Evolutionary conservation across 2,888 invertebrate genomes (phyloP), one percentile per base, ranked within the genome.

Genomic region (Chesias legatella): DNA sequence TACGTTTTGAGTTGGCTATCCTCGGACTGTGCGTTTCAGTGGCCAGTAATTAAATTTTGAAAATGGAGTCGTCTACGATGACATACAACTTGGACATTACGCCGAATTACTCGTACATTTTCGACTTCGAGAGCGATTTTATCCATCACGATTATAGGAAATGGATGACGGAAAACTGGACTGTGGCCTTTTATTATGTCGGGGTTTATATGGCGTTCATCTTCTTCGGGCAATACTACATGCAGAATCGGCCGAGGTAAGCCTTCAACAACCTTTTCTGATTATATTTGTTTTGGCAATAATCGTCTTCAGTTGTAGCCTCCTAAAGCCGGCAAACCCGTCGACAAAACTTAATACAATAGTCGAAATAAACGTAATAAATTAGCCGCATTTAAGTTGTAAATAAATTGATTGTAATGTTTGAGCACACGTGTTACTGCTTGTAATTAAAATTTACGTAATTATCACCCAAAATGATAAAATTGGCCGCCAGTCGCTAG

Each of bases 81-180:
- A 88, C 89, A 77, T 90, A 90, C 67, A 79, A 80, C 62, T 65
- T 88, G 70, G 88, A 86, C 61, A 74, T 84, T 44, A 92, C 95
- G 50, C 95, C 95, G 51, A 98, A 98, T 84, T 97, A 98, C 83
- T 95, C 97, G 28, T 96, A 96, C 80, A 92, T 97, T 74, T 97
- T 99, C 88, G 94, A 96, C 69, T 98, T 98, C 73, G 99, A 99
- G 88, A 94, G 94, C 74, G 94, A 95, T 73, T 99, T 98, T 82
- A 95, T 95, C 71, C 96, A 97, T 72, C 92, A 94, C 65, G 92
- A 94, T 60, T 95, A 95, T 61, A 92, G 94, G 73, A 92, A 93
- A 85, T 98, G 98, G 97, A 98, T 99, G 97, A 92, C 94, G 57
- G 93, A 95, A 66, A 96, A 99, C 81, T 99, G 99, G 99, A 96